Conservation (phyloP, 2,888 invertebrate species). For the Dilophus febrilis region DNA sequence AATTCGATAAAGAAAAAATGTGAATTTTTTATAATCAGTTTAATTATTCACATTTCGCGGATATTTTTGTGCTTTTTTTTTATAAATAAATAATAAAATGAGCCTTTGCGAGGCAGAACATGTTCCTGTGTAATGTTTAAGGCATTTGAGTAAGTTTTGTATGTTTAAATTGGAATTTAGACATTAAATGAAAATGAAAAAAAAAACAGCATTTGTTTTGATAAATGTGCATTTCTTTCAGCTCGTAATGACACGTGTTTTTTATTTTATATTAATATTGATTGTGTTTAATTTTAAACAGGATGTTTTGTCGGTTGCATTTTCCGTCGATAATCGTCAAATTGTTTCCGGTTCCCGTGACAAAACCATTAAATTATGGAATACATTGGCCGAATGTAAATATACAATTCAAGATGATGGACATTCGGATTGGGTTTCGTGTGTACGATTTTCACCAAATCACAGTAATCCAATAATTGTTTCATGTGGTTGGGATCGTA, state of each 20-base stretch:
- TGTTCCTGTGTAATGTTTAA: too few species aligned
- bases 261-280: not conserved
- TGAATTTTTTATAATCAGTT: too few species aligned
- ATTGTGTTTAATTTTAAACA: slow-evolving; percentile 23
- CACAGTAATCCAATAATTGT: slow-evolving; percentile 97
- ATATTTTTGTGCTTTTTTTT: not conserved
- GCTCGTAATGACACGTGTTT: slow-evolving; percentile 1
- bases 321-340: slow-evolving; percentile 98
- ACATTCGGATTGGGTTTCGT: slow-evolving; percentile 97
- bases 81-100: slow-evolving; percentile 7
- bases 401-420: slow-evolving; percentile 95
- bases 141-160: slow-evolving; percentile 30
- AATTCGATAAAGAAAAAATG: too few species aligned
- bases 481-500: slow-evolving; percentile 95
- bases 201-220: not conserved
- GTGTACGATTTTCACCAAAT: slow-evolving; percentile 96
- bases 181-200: too few species aligned
- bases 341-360: slow-evolving; percentile 98
- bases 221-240: slow-evolving; percentile 2
- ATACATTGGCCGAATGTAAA: slow-evolving; percentile 98
- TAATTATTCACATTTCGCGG: too few species aligned
- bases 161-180: too few species aligned
- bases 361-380: slow-evolving; percentile 99
- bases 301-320: slow-evolving; percentile 98
- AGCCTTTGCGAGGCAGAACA: slow-evolving; percentile 18